Evolutionary conservation across 2,797 vertebrate genomes (phyloP).

Genomic region (Babyrousa celebensis): DNA sequence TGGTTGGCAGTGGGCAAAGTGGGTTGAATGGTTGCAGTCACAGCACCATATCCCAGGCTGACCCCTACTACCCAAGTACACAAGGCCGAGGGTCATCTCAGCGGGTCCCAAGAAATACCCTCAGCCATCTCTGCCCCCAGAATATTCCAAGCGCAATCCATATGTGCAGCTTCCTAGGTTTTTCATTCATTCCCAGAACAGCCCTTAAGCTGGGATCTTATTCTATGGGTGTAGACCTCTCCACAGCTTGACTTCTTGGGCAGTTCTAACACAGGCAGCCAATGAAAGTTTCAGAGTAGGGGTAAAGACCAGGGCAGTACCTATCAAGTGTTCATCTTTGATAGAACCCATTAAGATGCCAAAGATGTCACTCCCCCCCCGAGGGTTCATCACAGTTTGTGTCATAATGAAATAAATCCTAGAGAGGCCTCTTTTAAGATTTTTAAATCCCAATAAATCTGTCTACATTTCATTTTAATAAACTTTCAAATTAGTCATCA

Average conservation of each 20-base stretch:
- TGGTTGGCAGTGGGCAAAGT: background rate
- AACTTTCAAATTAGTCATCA: constrained; percentile 39
- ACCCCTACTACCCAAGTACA: background rate
- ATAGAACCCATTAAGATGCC: background rate
- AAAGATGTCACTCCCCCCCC: background rate
- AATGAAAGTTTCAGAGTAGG: background rate
- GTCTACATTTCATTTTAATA: constrained; percentile 24
- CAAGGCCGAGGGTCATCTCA: background rate
- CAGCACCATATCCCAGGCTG: background rate
- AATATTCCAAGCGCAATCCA: background rate
- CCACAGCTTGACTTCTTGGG: background rate
- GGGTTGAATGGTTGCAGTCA: too few species aligned
- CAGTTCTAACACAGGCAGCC: background rate
- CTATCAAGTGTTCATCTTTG: background rate
- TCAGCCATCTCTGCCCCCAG: background rate
- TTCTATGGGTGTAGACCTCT: background rate
- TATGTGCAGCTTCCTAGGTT: background rate
- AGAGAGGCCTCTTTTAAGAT: background rate
- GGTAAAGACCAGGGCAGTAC: background rate
- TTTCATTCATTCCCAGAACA: background rate
- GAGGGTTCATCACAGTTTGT: background rate
- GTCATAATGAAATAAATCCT: constrained; percentile 16
- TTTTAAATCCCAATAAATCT: constrained; percentile 43
- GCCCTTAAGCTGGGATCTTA: background rate
- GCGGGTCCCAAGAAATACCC: background rate